Evolutionary conservation across 92 coral and sea anemone genomes (phyloP), one percentile per base, ranked within the genome.

Genomic region (Porites rus): DNA sequence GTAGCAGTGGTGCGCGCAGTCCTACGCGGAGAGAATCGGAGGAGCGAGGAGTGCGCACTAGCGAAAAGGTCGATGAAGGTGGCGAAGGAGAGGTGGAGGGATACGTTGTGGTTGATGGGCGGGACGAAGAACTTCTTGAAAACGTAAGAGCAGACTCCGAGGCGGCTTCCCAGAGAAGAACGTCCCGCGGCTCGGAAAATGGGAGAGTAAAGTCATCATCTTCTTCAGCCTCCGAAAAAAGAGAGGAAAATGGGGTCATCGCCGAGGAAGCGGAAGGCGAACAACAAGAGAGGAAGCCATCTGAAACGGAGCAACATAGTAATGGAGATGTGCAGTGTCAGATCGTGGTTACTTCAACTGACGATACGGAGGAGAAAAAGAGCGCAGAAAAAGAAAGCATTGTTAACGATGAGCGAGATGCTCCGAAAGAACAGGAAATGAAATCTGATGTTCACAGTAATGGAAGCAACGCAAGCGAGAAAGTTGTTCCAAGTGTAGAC

Each of bases 91-190:
- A 91, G 3, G 78, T 76, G 2, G 94, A 92, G 58, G 94, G 94
- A 1, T 92, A 92, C 54, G 92, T 92, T 22, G 70, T 88, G 19
- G 90, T 92, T 1, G 94, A 92, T 25, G 94, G 81, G 18, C 78
- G 84, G 24, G 92, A 92, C 66, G 87, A 83, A 18, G 87, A 83
- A 22, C 79, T 83, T 8, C 80, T 83, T 43, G 87, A 92, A 77
- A 81, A 86, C 80, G 75, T 88, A 81, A 50, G 92, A 75, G 74
- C 78, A 76, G 67, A 80, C 63, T 51, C 80, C 51, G 6, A 67
- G 16, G 72, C 69, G 82, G 81, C 25, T 22, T 59, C 80, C 20
- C 58, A 51, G 11, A 10, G 25, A 72, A 67, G 65, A 80, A 7
- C 76, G 14, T 80, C 85, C 8, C 87, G 51, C 16, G 74, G 70